Conservation (phyloP, 1,140 invertebrate species). For the Luehdorfia chinensis region DNA sequence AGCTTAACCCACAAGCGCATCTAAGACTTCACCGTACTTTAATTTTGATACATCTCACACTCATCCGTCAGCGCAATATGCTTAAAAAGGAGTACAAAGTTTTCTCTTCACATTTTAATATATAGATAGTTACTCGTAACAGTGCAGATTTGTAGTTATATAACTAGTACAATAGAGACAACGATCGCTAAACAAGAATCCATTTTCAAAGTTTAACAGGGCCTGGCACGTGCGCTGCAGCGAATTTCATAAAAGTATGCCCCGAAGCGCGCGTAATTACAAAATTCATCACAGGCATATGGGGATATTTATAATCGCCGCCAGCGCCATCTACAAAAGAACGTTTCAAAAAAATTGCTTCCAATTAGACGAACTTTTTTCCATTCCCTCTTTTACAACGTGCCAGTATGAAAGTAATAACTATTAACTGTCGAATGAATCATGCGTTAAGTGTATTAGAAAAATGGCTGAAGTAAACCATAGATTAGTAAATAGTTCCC, state of each 20-base stretch:
- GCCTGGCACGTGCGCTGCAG: not conserved
- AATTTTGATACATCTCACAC: too few species aligned
- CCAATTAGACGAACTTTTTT: constrained; percentile 36
- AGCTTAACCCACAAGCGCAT: too few species aligned
- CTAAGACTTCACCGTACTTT: too few species aligned
- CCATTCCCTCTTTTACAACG: constrained; percentile 30
- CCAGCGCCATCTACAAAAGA: constrained; percentile 29
- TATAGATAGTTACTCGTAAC: too few species aligned
- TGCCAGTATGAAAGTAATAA: constrained; percentile 22
- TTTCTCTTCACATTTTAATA: too few species aligned
- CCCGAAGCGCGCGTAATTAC: constrained; percentile 20
- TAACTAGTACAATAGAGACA: too few species aligned
- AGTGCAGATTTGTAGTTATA: too few species aligned
- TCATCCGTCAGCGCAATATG: too few species aligned
- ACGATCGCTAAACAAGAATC: not conserved
- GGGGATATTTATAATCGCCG: constrained; percentile 16
- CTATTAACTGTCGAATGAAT: constrained; percentile 45
- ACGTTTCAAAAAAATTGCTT: constrained; percentile 28
- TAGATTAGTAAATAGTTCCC: not conserved
- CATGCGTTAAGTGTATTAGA: constrained; percentile 20
- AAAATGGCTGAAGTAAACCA: not conserved
- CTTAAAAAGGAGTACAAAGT: too few species aligned
- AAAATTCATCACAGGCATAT: constrained; percentile 21
- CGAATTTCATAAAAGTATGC: constrained; percentile 21
- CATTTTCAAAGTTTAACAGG: not conserved